Base-by-base conservation (phyloP, 2,797 vertebrate species). In the Gastrophryne carolinensis region DNA sequence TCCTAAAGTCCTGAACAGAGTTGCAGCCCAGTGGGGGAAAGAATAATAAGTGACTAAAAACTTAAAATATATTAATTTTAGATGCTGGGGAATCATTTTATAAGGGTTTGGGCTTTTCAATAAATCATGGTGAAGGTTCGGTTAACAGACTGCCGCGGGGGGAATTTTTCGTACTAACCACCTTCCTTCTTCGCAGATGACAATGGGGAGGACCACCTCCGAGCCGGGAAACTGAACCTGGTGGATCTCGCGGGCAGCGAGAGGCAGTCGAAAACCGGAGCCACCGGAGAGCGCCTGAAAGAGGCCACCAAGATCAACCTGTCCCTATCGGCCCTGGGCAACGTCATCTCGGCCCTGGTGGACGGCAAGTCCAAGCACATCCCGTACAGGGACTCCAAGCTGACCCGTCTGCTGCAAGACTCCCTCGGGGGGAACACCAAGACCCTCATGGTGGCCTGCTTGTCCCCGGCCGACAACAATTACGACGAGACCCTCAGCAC, bases 291-390 rank as follows among this genome's bases (percentile, higher is more conserved):
- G 72, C 87, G 89, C 0, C 93, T 97, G 61, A 93, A 90, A 0
- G 95, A 97, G 72, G 94, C 95, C 87, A 95, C 93, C 64, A 97
- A 96, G 88, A 96, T 97, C 87, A 96, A 94, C 88, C 89, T 98
- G 10, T 97, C 95, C 0, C 93, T 97, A 47, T 95, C 91, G 0
- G 95, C 95, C 0, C 86, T 97, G 84, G 94, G 95, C 44, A 97
- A 95, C 0, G 91, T 97, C 85, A 96, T 96, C 87, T 96, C 92
- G 0, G 95, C 94, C 0, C 89, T 98, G 80, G 94, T 93, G 9
- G 91, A 93, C 0, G 92, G 94, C 3, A 92, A 91, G 69, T 92
- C 92, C 68, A 93, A 86, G 7, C 92, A 97, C 78, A 83, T 97
- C 75, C 95, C 95, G 13, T 97, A 93, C 85, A 78, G 94, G 0